Evolutionary conservation across 2,797 vertebrate genomes (phyloP).

Genomic region (Acrossocheilus wenchowensis): DNA sequence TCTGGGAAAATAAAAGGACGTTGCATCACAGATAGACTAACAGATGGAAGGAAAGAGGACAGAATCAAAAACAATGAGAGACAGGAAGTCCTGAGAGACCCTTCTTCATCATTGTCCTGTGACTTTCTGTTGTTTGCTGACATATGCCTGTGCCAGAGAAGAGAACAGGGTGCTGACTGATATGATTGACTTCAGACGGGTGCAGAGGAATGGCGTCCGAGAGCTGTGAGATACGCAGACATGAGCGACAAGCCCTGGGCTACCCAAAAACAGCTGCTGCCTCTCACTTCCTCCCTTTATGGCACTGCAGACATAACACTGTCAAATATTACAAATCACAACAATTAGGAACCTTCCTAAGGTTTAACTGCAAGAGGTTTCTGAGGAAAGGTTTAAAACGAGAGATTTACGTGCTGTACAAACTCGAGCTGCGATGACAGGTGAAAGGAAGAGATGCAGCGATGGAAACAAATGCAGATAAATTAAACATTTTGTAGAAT

Average conservation of each 20-base stretch:
- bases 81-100: constrained; percentile 22
- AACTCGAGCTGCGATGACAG: constrained; percentile 23
- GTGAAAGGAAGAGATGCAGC: constrained; percentile 23
- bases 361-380: constrained; percentile 30
- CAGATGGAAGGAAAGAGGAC: neutral
- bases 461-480: constrained; percentile 43
- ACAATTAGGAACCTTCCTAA: constrained; percentile 17
- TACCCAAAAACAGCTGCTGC: constrained; percentile 38
- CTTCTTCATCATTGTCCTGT: constrained; percentile 43
- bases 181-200: constrained; percentile 40
- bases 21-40: constrained; percentile 15
- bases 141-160: constrained; percentile 48
- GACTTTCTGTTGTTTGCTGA: constrained; percentile 46
- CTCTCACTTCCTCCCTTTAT: constrained; percentile 11
- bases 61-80: constrained; percentile 1
- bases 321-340: constrained; percentile 35
- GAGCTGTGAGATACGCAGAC: constrained; percentile 12
- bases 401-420: neutral
- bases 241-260: constrained; percentile 27
- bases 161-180: constrained; percentile 39
- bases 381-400: neutral
- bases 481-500: constrained; percentile 53
- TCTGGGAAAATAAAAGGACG: neutral
- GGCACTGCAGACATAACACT: constrained; percentile 21
- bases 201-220: constrained; percentile 26